phyloP scores from a whole-genome alignment of 2,888 invertebrate genomes.

The Desoria tigrina region DNA sequence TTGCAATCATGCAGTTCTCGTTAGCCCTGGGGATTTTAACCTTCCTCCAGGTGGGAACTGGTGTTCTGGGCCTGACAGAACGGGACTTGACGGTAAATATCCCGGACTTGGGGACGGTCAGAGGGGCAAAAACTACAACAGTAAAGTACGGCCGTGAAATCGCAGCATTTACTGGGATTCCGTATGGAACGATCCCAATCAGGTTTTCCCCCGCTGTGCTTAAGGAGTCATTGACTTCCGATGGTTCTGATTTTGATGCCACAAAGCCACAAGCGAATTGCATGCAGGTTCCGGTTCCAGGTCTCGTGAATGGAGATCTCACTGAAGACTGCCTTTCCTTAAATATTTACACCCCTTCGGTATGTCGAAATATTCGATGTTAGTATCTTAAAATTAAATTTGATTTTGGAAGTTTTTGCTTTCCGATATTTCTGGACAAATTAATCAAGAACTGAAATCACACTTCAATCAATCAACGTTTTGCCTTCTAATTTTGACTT shows the following conservation, averaged over 20 bases:
- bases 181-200: slow-evolving; percentile 15
- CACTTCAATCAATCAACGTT: too few species aligned
- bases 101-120: slow-evolving; percentile 18
- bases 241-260: slow-evolving; percentile 21
- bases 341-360: slow-evolving; percentile 84
- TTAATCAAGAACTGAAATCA: too few species aligned
- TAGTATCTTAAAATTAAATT: neutral
- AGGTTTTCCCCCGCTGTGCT: slow-evolving; percentile 14
- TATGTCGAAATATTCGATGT: slow-evolving; percentile 56
- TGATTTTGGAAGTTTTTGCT: too few species aligned
- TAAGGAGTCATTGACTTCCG: neutral
- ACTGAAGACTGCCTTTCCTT: slow-evolving; percentile 81
- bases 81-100: too few species aligned
- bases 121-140: slow-evolving; percentile 3
- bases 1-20: too few species aligned
- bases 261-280: slow-evolving; percentile 13
- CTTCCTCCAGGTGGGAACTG: neutral
- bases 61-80: neutral
- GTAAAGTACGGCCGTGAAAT: neutral
- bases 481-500: too few species aligned
- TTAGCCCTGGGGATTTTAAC: too few species aligned
- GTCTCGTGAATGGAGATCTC: slow-evolving; percentile 3
- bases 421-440: too few species aligned
- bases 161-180: slow-evolving; percentile 22
- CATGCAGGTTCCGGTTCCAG: slow-evolving; percentile 5